phyloP scores from a whole-genome alignment of 2,797 vertebrate species.

The Heliangelus exortis region DNA sequence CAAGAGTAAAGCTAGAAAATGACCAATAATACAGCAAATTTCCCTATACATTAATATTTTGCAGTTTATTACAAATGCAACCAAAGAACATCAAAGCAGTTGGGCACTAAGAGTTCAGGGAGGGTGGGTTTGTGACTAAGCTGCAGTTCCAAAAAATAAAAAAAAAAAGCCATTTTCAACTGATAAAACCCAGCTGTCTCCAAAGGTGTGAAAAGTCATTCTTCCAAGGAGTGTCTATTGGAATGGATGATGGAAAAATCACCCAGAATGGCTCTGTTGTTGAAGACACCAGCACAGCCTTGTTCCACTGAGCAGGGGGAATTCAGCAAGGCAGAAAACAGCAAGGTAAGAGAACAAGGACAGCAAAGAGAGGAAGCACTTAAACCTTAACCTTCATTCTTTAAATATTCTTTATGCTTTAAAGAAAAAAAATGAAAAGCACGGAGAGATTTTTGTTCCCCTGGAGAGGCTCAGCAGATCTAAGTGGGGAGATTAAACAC shows the following conservation, averaged over 20 bases:
- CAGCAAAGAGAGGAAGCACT: neutral
- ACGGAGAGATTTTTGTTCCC: neutral
- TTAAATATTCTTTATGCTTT: neutral
- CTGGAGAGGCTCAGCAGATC: neutral
- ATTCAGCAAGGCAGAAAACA: neutral
- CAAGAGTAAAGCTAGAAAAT: neutral
- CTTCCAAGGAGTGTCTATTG: neutral
- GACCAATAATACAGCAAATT: neutral
- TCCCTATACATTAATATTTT: neutral
- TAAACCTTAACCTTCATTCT: neutral
- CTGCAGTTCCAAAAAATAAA: neutral
- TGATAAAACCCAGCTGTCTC: neutral
- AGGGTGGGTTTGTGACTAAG: neutral
- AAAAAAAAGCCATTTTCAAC: neutral
- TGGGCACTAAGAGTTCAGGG: neutral
- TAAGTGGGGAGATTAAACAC: neutral
- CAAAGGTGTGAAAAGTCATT: neutral
- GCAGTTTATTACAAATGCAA: neutral
- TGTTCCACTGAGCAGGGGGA: neutral
- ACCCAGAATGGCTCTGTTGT: neutral
- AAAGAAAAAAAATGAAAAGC: neutral
- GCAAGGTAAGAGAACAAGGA: neutral
- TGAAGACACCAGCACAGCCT: neutral
- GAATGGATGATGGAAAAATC: neutral
- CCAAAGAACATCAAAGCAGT: neutral